A percentile compares a stretch with the other conserved stretches of the same genome.
These are phyloP conservation scores for Paedocypris micromegethes DNA, from an alignment of 2,797 vertebrate species.

Conservation along the genomic window DNA sequence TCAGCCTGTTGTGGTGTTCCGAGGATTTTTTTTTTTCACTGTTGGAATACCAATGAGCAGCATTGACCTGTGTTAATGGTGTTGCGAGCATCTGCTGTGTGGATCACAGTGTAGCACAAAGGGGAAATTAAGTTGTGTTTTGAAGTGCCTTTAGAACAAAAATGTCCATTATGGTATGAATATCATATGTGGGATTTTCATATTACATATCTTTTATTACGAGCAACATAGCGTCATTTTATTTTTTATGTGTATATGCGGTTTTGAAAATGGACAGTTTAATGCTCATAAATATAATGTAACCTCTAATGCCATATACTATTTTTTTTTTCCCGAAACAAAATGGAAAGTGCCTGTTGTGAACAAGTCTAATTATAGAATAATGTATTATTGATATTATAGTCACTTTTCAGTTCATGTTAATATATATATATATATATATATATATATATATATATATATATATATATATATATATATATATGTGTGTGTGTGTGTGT, in stretches of 20 bases:
- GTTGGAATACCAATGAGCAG: conserved; percentile 7
- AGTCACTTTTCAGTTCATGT: background rate
- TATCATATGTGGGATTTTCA: too few relatives aligned
- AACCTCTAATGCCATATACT: conserved; percentile 46
- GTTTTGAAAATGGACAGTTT: conserved; percentile 54
- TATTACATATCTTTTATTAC: too few relatives aligned
- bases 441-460: too few relatives aligned
- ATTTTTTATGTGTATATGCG: too few relatives aligned
- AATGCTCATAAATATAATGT: conserved; percentile 56
- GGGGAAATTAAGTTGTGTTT: conserved; percentile 45
- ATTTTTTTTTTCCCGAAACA: conserved; percentile 62
- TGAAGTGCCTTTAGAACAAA: conserved; percentile 84
- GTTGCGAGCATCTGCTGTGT: conserved; percentile 60
- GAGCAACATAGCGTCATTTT: conserved; percentile 45
- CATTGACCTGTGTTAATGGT: conserved; percentile 16
- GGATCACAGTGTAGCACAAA: conserved; percentile 67
- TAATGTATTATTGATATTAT: conserved; percentile 8
- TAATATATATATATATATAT: background rate
- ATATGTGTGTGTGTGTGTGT: too few relatives aligned
- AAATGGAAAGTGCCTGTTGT: conserved; percentile 33
- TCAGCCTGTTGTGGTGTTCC: too few relatives aligned
- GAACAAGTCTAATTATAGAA: conserved; percentile 20
- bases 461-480: too few relatives aligned
- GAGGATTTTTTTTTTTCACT: background rate
- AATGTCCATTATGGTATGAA: conserved; percentile 39